Conservation (phyloP, 1,140 invertebrate genomes). For the Meloidogyne hapla region DNA sequence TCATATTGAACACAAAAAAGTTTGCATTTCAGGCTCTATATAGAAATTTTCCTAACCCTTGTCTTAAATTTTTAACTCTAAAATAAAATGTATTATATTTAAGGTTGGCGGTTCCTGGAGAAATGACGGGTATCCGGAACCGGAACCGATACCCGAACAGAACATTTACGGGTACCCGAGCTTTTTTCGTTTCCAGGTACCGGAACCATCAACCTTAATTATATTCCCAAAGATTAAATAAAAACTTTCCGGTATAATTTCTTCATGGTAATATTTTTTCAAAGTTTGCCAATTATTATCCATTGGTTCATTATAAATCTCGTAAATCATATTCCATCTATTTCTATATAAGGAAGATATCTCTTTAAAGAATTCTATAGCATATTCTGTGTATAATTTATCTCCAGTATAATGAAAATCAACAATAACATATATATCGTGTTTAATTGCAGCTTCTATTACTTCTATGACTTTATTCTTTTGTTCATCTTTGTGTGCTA, state of each 20-base stretch:
- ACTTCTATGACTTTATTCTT: slow-evolving; percentile 7
- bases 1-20: too few species aligned
- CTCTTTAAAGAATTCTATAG: slow-evolving; percentile 18
- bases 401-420: slow-evolving; percentile 24
- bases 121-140: too few species aligned
- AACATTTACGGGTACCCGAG: too few species aligned
- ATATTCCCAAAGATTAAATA: background rate
- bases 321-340: slow-evolving; percentile 24
- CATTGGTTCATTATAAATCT: slow-evolving; percentile 25
- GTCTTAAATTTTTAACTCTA: too few species aligned
- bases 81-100: too few species aligned
- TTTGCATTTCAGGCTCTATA: too few species aligned
- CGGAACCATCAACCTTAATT: too few species aligned
- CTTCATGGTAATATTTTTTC: slow-evolving; percentile 21
- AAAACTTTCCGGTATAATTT: background rate
- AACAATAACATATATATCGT: slow-evolving; percentile 30
- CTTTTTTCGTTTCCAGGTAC: too few species aligned
- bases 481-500: slow-evolving; percentile 9
- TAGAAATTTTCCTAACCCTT: too few species aligned
- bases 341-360: slow-evolving; percentile 12
- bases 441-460: slow-evolving; percentile 27
- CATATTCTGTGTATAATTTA: slow-evolving; percentile 5
- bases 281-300: slow-evolving; percentile 10
- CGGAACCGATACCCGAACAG: too few species aligned
- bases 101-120: too few species aligned